Conservation (phyloP, 1,140 invertebrate species). For the Drosophila trapezifrons region DNA sequence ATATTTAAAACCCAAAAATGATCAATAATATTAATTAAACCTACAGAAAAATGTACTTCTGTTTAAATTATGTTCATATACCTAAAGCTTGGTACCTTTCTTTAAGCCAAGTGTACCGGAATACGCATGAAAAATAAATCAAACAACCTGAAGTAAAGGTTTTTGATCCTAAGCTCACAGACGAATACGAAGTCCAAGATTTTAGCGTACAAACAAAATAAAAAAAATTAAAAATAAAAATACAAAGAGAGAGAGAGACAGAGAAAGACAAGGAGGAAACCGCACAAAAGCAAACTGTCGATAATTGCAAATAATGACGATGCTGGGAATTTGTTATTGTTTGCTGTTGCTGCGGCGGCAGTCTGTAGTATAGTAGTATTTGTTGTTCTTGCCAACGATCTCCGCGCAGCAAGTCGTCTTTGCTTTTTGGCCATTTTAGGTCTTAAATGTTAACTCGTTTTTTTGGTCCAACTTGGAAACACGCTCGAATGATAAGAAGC, state of each 20-base stretch:
- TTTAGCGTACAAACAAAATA: constrained; percentile 63
- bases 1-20: no score
- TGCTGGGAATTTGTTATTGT: constrained; percentile 64
- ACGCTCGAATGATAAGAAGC: constrained; percentile 70
- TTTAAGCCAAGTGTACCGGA: constrained; percentile 33
- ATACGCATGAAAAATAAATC: constrained; percentile 57
- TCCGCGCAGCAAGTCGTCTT: constrained; percentile 26
- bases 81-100: not conserved
- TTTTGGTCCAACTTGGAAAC: constrained; percentile 53
- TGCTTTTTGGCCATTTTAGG: constrained; percentile 70
- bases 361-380: constrained; percentile 28
- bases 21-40: not conserved
- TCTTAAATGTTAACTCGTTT: constrained; percentile 80
- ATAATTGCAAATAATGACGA: constrained; percentile 82
- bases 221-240: constrained; percentile 8
- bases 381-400: constrained; percentile 52
- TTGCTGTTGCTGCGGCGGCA: constrained; percentile 42
- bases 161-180: constrained; percentile 70
- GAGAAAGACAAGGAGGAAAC: constrained; percentile 37
- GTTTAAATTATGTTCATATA: no score
- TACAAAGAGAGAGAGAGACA: constrained; percentile 6
- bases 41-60: not conserved
- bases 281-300: constrained; percentile 72
- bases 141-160: constrained; percentile 61
- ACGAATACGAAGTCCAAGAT: constrained; percentile 56